A percentile compares a stretch with the other conserved stretches of the same genome.
Evolutionary conservation across 1,140 invertebrate species (phyloP).

Genomic region (Mya arenaria): DNA sequence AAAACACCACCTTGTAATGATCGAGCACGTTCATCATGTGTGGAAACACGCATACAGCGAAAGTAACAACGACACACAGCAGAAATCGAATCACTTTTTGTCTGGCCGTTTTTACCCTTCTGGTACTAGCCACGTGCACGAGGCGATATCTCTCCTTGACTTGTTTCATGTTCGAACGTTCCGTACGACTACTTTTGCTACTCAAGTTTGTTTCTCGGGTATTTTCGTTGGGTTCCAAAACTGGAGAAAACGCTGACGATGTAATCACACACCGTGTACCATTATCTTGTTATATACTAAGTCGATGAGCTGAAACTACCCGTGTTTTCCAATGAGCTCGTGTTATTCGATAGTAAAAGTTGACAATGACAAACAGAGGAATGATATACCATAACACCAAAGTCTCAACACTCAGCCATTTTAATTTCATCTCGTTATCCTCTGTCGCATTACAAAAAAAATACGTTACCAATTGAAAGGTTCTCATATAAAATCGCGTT

Average conservation of each 20-base stretch:
- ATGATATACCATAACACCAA: slow-evolving; percentile 86
- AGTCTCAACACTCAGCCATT: slow-evolving; percentile 61
- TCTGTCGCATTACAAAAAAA: slow-evolving; percentile 47
- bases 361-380: slow-evolving; percentile 91
- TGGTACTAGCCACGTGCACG: slow-evolving; percentile 18
- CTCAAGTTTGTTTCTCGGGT: background rate
- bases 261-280: background rate
- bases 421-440: slow-evolving; percentile 59
- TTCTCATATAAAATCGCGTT: slow-evolving; percentile 69
- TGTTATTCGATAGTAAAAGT: slow-evolving; percentile 90
- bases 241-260: background rate
- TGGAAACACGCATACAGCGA: slow-evolving; percentile 92
- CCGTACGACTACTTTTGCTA: background rate
- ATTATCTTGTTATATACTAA: slow-evolving; percentile 9
- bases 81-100: slow-evolving; percentile 86
- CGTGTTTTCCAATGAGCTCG: slow-evolving; percentile 82
- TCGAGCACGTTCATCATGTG: slow-evolving; percentile 92
- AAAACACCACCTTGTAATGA: slow-evolving; percentile 81
- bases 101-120: slow-evolving; percentile 59
- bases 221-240: background rate
- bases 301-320: slow-evolving; percentile 39
- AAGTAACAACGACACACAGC: slow-evolving; percentile 90
- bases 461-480: slow-evolving; percentile 28
- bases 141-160: slow-evolving; percentile 1
- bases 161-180: too few relatives aligned